A percentile compares a stretch with the other conserved stretches of the same genome.
These are phyloP conservation scores for Phasianus colchicus DNA, from an alignment of 2,113 vertebrate species.

Conservation along the genomic window DNA sequence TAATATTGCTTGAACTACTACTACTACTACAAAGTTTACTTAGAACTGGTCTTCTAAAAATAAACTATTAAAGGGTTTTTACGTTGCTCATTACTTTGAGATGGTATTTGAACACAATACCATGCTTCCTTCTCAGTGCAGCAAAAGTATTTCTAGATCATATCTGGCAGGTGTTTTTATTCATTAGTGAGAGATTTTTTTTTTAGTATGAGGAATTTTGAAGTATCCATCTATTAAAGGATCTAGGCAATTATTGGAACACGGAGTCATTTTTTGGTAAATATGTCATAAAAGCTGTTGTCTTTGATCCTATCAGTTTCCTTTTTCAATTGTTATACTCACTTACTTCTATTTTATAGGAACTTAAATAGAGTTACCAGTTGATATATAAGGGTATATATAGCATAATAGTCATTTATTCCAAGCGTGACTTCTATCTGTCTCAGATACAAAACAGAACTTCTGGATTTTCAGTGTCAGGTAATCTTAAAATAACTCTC, in stretches of 20 bases:
- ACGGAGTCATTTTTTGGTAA: background rate
- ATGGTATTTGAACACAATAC: background rate
- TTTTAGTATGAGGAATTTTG: background rate
- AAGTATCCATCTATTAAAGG: background rate
- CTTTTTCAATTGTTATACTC: background rate
- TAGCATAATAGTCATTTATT: background rate
- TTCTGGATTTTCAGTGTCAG: background rate
- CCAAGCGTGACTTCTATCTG: background rate
- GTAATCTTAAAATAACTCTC: background rate
- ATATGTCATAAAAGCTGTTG: background rate
- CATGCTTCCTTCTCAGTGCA: background rate
- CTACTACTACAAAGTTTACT: no score
- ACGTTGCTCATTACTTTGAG: background rate
- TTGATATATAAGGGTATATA: background rate
- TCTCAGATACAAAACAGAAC: background rate
- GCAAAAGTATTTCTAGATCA: background rate
- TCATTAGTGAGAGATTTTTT: background rate
- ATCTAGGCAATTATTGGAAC: background rate
- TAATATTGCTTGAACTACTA: background rate
- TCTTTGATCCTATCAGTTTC: background rate
- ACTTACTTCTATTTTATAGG: background rate
- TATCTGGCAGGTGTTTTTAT: background rate
- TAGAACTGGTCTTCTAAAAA: no score
- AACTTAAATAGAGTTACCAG: background rate
- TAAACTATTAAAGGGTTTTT: background rate